phyloP scores from a whole-genome alignment of 2,113 vertebrate species.

The Chlorodrepanis virens region DNA sequence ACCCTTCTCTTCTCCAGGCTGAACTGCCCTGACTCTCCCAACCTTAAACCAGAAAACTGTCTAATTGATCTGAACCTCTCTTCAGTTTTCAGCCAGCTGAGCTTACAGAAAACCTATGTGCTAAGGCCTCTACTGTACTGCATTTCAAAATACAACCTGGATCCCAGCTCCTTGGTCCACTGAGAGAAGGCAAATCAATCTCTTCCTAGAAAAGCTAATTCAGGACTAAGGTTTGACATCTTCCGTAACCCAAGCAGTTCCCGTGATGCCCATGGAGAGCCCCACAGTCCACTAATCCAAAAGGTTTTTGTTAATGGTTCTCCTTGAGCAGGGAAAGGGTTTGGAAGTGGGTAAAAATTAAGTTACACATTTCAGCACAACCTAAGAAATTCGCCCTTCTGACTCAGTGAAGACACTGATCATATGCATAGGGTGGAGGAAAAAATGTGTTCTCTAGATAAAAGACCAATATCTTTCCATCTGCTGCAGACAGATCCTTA shows the following conservation, averaged over 20 bases:
- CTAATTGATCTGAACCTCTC: neutral
- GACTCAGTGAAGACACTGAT: neutral
- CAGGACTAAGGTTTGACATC: neutral
- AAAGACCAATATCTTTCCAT: neutral
- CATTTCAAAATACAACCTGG: neutral
- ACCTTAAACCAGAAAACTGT: neutral
- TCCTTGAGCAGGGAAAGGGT: neutral
- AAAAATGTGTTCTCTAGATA: neutral
- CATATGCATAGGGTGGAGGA: neutral
- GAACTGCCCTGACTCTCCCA: neutral
- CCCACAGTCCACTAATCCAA: neutral
- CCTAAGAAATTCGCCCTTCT: neutral
- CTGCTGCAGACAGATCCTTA: neutral
- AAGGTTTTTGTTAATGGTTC: neutral
- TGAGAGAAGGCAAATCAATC: neutral
- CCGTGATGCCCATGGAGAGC: neutral
- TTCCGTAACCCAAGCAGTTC: neutral
- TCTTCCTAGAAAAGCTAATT: neutral
- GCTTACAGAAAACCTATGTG: accelerated
- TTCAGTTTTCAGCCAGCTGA: neutral
- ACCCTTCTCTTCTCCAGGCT: neutral
- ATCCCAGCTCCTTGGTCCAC: accelerated
- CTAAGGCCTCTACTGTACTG: neutral
- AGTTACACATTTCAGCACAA: neutral
- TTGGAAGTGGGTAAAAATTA: neutral